Evolutionary conservation across 2,113 vertebrate species (phyloP).

Genomic region (Pterocles burchelli): DNA sequence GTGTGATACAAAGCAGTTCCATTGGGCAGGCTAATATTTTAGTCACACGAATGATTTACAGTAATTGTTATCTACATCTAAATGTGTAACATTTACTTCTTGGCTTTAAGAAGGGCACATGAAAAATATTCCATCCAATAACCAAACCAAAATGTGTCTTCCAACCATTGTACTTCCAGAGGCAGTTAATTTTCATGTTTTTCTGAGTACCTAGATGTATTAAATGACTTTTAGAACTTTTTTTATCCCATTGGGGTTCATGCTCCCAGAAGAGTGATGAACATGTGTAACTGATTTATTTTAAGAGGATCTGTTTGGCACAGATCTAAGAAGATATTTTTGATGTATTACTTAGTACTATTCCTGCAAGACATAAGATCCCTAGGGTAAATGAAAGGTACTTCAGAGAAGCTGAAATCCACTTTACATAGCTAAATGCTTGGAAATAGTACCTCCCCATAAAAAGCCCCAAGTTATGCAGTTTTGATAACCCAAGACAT

Average conservation of each 20-base stretch:
- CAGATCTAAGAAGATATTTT: neutral
- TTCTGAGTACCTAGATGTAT: neutral
- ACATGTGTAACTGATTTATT: neutral
- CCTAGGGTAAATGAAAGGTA: neutral
- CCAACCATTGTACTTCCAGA: neutral
- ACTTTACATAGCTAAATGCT: conserved; percentile 12
- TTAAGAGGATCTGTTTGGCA: neutral
- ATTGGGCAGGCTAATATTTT: neutral
- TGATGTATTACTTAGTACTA: neutral
- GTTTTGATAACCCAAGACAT: neutral
- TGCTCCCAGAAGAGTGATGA: neutral
- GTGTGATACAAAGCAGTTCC: neutral
- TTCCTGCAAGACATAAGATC: neutral
- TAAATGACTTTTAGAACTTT: neutral
- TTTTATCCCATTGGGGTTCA: neutral
- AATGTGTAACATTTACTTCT: neutral
- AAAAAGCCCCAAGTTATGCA: neutral
- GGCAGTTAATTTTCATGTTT: neutral
- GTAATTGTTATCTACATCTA: neutral
- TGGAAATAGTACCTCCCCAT: neutral
- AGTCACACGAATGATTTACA: neutral
- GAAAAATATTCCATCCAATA: neutral
- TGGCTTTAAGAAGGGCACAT: neutral
- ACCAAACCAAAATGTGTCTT: neutral
- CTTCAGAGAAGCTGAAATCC: conserved; percentile 6